Evolutionary conservation across 2,888 invertebrate species (phyloP).

Genomic region (Serrognathus titanus): DNA sequence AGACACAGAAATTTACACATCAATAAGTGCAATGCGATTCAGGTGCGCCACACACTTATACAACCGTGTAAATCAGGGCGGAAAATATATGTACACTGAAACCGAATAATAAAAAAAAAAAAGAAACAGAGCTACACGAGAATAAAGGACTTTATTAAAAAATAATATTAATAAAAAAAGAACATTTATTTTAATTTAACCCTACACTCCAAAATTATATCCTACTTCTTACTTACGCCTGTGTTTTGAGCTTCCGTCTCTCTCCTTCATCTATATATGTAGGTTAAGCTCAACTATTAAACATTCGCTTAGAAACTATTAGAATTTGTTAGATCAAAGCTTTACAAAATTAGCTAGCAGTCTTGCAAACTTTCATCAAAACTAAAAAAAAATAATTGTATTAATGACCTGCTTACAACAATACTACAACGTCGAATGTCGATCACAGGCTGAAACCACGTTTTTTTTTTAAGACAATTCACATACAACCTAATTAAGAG

Average conservation of each 20-base stretch:
- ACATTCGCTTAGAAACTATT: conserved; percentile 1
- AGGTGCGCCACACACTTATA: background rate
- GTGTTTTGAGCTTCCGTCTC: background rate
- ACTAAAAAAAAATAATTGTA: background rate
- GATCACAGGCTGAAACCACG: too few relatives aligned
- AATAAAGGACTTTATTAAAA: background rate
- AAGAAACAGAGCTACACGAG: too few relatives aligned
- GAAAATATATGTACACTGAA: background rate
- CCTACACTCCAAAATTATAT: background rate
- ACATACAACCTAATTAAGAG: too few relatives aligned
- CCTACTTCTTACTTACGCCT: background rate
- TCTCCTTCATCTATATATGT: too few relatives aligned
- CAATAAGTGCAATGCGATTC: background rate
- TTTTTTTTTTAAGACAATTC: too few relatives aligned
- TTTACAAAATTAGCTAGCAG: conserved; percentile 7
- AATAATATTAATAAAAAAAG: background rate
- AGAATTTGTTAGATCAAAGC: conserved; percentile 9
- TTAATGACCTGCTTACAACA: background rate
- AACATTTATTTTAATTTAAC: background rate
- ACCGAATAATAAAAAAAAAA: background rate
- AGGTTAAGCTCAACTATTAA: background rate
- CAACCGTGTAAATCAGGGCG: background rate
- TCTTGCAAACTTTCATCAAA: conserved; percentile 6
- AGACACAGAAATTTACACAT: background rate
- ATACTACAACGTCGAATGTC: too few relatives aligned